These are phyloP conservation scores for Zenarchopterus dispar DNA, from an alignment of 2,797 vertebrate species.

Conservation along the genomic window DNA sequence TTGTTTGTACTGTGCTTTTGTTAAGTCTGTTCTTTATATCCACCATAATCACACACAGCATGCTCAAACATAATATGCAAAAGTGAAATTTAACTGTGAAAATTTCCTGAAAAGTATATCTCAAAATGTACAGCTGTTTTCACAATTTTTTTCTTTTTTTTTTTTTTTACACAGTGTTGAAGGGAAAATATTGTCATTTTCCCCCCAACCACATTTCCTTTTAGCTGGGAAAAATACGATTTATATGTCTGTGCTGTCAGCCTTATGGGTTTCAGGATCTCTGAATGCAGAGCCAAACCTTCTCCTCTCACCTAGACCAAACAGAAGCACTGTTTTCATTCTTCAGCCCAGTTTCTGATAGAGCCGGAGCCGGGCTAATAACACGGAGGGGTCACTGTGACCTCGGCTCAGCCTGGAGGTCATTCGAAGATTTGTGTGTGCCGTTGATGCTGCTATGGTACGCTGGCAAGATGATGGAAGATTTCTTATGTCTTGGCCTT, in stretches of 20 bases:
- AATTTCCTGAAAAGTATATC: constrained; percentile 38
- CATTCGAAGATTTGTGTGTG: constrained; percentile 29
- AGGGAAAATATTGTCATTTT: constrained; percentile 33
- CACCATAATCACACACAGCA: constrained; percentile 2
- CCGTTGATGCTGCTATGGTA: constrained; percentile 41
- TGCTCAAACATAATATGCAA: constrained; percentile 25
- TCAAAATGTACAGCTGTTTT: constrained; percentile 27
- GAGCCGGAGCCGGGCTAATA: constrained; percentile 69
- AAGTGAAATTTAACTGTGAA: constrained; percentile 32
- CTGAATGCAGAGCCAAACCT: constrained; percentile 34
- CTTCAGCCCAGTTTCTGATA: constrained; percentile 54
- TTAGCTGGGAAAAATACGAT: constrained; percentile 45
- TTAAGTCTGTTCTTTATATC: background rate
- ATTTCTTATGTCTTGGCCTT: constrained; percentile 61
- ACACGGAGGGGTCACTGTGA: constrained; percentile 62
- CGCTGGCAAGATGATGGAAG: constrained; percentile 56
- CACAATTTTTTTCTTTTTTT: constrained; percentile 26
- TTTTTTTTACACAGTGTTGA: constrained; percentile 62
- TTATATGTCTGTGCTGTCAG: constrained; percentile 66
- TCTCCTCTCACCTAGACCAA: constrained; percentile 72
- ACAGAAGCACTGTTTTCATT: constrained; percentile 76
- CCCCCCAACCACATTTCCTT: constrained; percentile 32
- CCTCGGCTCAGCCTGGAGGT: constrained; percentile 54
- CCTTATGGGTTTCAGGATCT: constrained; percentile 39
- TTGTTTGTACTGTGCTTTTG: background rate